phyloP scores from a whole-genome alignment of 2,113 vertebrate species.

The Panthera leo region DNA sequence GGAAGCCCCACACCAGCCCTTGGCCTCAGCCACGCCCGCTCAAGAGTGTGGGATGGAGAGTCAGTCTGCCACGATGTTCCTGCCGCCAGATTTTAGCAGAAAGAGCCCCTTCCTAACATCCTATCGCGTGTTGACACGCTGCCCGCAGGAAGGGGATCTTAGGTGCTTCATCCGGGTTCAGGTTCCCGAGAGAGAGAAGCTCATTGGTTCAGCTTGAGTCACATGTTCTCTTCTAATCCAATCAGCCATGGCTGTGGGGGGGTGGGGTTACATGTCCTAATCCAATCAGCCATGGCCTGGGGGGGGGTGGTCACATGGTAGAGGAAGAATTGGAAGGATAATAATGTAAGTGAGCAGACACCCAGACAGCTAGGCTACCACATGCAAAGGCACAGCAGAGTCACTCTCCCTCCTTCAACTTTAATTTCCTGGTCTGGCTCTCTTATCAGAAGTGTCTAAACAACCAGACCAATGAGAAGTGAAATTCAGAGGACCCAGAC shows the following conservation, averaged over 20 bases:
- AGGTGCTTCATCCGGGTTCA: background rate
- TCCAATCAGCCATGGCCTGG: fast-evolving
- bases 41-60: background rate
- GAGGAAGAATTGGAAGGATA: fast-evolving
- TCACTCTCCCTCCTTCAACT: background rate
- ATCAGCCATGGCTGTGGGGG: fast-evolving
- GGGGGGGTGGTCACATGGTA: fast-evolving
- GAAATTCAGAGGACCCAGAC: background rate
- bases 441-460: background rate
- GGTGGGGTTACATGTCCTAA: fast-evolving
- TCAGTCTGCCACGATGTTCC: fast-evolving
- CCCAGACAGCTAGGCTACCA: too few species aligned
- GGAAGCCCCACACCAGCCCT: background rate
- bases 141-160: fast-evolving
- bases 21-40: background rate
- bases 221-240: background rate
- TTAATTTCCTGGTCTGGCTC: background rate
- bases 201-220: background rate
- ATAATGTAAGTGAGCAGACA: background rate
- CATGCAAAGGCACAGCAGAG: background rate
- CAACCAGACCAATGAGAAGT: background rate
- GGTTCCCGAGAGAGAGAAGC: background rate
- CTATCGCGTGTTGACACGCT: background rate
- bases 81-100: background rate
- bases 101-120: background rate